These are phyloP conservation scores for Opisthograptis luteolata DNA, from an alignment of 2,888 invertebrate species.

Conservation along the genomic window DNA sequence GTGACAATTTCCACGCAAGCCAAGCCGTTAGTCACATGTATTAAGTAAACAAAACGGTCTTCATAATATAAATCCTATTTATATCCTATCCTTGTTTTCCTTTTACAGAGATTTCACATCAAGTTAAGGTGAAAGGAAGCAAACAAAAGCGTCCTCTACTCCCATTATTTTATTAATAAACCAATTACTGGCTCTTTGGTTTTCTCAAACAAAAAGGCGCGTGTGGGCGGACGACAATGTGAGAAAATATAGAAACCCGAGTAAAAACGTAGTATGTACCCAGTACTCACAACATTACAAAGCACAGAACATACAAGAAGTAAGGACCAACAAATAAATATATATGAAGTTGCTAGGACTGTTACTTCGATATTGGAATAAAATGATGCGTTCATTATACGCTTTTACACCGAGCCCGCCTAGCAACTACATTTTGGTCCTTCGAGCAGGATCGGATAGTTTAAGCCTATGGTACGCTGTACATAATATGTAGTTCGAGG, in stretches of 20 bases:
- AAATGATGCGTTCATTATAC: too few relatives aligned
- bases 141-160: slow-evolving; percentile 10
- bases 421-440: too few relatives aligned
- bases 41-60: background rate
- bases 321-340: too few relatives aligned
- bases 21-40: too few relatives aligned
- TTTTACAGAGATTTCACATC: slow-evolving; percentile 8
- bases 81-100: background rate
- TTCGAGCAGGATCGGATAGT: too few relatives aligned
- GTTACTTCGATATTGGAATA: too few relatives aligned
- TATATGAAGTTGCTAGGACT: too few relatives aligned
- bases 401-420: too few relatives aligned
- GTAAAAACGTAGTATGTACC: too few relatives aligned
- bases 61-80: background rate
- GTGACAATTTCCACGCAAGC: too few relatives aligned
- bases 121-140: slow-evolving; percentile 7
- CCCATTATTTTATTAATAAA: slow-evolving; percentile 28
- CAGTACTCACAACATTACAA: slow-evolving; percentile 28
- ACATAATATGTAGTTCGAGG: too few relatives aligned
- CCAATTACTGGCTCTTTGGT: slow-evolving; percentile 26
- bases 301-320: background rate
- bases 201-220: slow-evolving; percentile 25
- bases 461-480: too few relatives aligned
- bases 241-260: slow-evolving; percentile 45
- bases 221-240: slow-evolving; percentile 47